phyloP scores from a whole-genome alignment of 2,113 vertebrate species.

The Passer domesticus region DNA sequence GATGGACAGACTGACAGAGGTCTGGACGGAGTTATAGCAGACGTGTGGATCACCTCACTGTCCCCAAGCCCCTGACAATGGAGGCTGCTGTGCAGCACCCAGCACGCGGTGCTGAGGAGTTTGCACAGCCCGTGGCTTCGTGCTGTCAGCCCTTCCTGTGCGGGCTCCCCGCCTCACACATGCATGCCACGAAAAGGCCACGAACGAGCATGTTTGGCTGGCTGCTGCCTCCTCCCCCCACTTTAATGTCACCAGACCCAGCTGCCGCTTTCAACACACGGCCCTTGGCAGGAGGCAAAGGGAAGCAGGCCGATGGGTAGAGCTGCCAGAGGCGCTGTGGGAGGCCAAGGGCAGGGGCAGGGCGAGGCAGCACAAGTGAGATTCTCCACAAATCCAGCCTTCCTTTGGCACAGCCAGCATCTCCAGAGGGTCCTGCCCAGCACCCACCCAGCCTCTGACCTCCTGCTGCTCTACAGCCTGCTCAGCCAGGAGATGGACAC shows the following conservation, averaged over 20 bases:
- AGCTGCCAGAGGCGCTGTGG: accelerated
- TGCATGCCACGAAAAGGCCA: neutral
- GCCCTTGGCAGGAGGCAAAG: neutral
- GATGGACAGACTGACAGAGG: neutral
- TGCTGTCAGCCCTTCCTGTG: neutral
- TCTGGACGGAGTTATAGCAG: neutral
- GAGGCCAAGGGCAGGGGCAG: neutral
- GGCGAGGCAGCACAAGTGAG: neutral
- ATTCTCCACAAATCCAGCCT: neutral
- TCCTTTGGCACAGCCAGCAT: accelerated
- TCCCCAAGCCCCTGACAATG: neutral
- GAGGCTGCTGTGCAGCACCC: neutral
- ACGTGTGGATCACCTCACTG: neutral
- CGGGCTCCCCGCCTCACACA: neutral
- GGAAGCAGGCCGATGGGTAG: neutral
- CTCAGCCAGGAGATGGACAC: neutral
- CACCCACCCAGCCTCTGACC: accelerated
- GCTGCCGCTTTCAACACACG: neutral
- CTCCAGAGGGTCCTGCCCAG: accelerated
- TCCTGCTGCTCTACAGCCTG: neutral
- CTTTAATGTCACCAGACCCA: conserved; percentile 11
- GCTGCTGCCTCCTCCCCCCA: neutral
- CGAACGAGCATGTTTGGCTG: neutral
- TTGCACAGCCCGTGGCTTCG: accelerated
- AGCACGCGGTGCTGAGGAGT: neutral